These are phyloP conservation scores for Catagonus wagneri DNA, from an alignment of 2,113 vertebrate species.

Conservation along the genomic window DNA sequence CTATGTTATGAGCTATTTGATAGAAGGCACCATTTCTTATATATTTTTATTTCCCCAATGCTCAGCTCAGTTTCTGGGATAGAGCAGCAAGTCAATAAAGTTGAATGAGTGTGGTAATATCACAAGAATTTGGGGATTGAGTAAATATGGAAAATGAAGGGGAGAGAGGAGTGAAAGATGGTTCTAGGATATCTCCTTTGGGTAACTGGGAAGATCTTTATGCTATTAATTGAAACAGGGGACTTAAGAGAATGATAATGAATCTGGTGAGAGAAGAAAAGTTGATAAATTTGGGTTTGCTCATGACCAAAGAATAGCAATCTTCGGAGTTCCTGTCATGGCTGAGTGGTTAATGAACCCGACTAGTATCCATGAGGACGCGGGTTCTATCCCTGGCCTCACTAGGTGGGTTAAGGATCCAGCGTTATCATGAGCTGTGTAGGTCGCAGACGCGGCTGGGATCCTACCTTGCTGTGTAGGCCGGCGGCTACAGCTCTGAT, in stretches of 20 bases:
- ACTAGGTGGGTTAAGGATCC: too few species aligned
- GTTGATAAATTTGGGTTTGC: neutral
- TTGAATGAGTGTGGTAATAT: neutral
- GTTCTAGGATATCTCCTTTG: neutral
- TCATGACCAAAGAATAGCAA: neutral
- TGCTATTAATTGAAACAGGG: neutral
- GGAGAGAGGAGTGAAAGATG: neutral
- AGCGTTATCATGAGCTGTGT: too few species aligned
- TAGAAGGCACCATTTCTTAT: neutral
- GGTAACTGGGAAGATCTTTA: neutral
- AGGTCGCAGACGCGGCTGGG: too few species aligned
- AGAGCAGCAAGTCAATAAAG: neutral
- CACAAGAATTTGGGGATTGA: neutral
- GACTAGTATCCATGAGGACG: too few species aligned
- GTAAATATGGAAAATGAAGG: neutral
- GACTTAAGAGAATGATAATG: neutral
- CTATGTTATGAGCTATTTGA: neutral
- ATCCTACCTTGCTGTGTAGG: too few species aligned
- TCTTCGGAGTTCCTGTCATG: neutral
- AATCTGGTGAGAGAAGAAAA: neutral
- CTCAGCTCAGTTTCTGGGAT: conserved; percentile 10
- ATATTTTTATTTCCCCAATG: conserved; percentile 40
- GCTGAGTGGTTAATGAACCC: too few species aligned
- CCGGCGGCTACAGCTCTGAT: too few species aligned
- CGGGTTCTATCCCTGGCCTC: too few species aligned